These are phyloP conservation scores for Trachelus stipa DNA, from an alignment of 2,888 invertebrate genomes.

Conservation along the genomic window DNA sequence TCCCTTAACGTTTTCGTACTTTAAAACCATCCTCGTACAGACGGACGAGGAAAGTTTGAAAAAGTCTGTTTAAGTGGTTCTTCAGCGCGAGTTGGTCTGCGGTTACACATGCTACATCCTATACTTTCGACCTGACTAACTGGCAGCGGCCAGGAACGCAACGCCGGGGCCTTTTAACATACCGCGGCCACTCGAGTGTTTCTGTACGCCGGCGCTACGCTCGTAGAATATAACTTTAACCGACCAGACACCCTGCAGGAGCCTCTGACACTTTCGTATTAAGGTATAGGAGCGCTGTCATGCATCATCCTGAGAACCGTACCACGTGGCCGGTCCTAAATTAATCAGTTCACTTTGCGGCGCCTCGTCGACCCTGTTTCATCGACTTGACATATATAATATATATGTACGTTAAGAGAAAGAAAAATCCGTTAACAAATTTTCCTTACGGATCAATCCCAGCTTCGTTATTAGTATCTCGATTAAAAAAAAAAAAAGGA, in stretches of 20 bases:
- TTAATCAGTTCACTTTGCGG: slow-evolving; percentile 23
- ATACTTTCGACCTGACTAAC: slow-evolving; percentile 8
- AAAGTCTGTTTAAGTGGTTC: slow-evolving; percentile 35
- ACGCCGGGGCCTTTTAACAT: slow-evolving; percentile 43
- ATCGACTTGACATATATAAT: too few species aligned
- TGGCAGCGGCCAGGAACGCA: not conserved
- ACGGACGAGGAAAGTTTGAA: slow-evolving; percentile 20
- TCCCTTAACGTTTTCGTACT: not conserved
- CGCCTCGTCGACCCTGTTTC: not conserved
- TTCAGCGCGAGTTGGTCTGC: slow-evolving; percentile 25
- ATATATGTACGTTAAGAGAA: too few species aligned
- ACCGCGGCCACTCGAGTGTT: slow-evolving; percentile 48
- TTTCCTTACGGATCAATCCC: not conserved
- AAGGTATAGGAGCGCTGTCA: slow-evolving; percentile 22
- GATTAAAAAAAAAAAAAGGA: not conserved
- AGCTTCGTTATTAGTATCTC: not conserved
- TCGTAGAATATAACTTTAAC: not conserved
- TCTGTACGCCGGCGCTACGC: not conserved
- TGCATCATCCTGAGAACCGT: slow-evolving; percentile 34
- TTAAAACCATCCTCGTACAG: not conserved
- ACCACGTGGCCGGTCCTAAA: slow-evolving; percentile 43
- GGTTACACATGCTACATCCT: slow-evolving; percentile 29
- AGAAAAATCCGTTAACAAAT: too few species aligned
- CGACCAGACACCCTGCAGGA: slow-evolving; percentile 13
- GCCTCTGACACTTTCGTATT: slow-evolving; percentile 21